Evolutionary conservation across 2,888 invertebrate genomes (phyloP).

Genomic region (Clivina fossor): DNA sequence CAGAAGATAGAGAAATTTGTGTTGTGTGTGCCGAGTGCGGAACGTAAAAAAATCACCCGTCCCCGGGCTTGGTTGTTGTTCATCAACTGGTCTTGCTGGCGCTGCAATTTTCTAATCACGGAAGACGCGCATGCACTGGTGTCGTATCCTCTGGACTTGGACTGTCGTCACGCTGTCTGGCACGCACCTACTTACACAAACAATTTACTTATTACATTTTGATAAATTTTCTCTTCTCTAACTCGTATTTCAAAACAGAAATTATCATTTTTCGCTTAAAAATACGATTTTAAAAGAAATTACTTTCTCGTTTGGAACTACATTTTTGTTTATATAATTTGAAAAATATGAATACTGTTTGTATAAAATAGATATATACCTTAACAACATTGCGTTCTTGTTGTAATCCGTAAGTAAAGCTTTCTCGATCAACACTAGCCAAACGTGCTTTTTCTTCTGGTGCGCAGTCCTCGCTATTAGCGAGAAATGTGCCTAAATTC

Average conservation of each 20-base stretch:
- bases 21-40: conserved; percentile 15
- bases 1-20: conserved; percentile 22
- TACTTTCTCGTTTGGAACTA: no score
- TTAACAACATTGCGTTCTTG: conserved; percentile 43
- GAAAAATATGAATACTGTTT: conserved; percentile 13
- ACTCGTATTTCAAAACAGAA: no score
- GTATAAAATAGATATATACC: no score
- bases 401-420: conserved; percentile 47
- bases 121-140: conserved; percentile 57
- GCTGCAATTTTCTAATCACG: conserved; percentile 4
- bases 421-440: conserved; percentile 55
- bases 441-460: conserved; percentile 68
- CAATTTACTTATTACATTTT: no score
- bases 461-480: conserved; percentile 57
- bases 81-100: not conserved
- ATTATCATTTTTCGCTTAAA: no score
- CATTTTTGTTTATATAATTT: no score
- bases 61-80: not conserved
- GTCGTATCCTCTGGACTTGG: conserved; percentile 72
- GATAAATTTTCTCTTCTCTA: no score
- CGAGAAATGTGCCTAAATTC: conserved; percentile 78
- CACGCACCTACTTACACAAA: no score
- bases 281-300: no score
- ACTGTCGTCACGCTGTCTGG: conserved; percentile 66
- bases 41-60: not conserved